Conservation (phyloP, 2,797 vertebrate genomes). For the Poliocrania exsul region DNA sequence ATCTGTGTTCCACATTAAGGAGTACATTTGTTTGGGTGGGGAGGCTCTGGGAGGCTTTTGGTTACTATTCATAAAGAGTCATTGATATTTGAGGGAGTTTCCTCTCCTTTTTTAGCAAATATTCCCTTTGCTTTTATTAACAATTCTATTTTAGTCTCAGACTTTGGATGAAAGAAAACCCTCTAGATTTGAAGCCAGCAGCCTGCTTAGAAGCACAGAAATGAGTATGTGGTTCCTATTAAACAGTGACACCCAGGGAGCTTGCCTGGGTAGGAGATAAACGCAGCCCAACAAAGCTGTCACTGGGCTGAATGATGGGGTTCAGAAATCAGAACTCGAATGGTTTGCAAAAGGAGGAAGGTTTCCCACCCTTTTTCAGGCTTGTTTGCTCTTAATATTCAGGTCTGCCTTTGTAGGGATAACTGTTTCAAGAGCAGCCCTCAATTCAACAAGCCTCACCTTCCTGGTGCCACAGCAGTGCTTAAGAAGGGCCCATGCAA, state of each 20-base stretch:
- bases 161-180: conserved; percentile 19
- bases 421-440: not conserved
- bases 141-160: not conserved
- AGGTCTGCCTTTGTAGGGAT: not conserved
- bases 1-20: conserved; percentile 43
- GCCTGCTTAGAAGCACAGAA: not conserved
- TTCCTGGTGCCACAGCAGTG: not conserved
- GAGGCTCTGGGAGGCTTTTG: not conserved
- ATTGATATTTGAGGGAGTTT: conserved; percentile 64
- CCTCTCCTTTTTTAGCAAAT: conserved; percentile 6
- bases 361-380: not conserved
- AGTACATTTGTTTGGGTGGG: conserved; percentile 18
- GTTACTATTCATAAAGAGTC: conserved; percentile 56
- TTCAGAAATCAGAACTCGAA: not conserved
- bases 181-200: not conserved
- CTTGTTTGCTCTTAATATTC: not conserved
- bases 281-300: rapidly evolving
- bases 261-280: not conserved
- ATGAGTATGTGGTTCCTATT: not conserved
- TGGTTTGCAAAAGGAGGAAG: not conserved
- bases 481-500: not conserved
- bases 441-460: not conserved
- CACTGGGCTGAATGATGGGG: not conserved
- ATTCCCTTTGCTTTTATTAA: conserved; percentile 38
- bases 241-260: not conserved